Conservation (phyloP, 2,888 invertebrate genomes). For the Heliconius ethilla region DNA sequence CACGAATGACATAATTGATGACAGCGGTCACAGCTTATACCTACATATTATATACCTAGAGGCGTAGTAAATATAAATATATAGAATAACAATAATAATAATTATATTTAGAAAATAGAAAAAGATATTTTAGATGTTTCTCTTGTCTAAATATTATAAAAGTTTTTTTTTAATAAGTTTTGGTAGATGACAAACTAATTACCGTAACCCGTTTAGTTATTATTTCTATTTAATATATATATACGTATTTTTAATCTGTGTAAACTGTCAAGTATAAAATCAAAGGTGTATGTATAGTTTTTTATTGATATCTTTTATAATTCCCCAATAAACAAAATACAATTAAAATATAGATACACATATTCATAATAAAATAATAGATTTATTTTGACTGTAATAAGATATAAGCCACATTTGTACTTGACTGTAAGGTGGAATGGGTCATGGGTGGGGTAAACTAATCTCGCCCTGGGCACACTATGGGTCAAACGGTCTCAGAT, state of each 20-base stretch:
- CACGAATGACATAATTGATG: constrained; percentile 38
- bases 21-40: constrained; percentile 27
- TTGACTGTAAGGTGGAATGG: constrained; percentile 44
- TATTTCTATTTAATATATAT: too few species aligned
- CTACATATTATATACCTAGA: background rate
- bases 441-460: constrained; percentile 27
- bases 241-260: background rate
- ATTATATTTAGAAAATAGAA: too few species aligned
- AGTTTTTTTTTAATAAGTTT: too few species aligned
- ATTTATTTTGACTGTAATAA: constrained; percentile 47
- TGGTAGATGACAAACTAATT: too few species aligned
- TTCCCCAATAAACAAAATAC: background rate
- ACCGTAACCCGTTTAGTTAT: too few species aligned
- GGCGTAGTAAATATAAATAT: background rate
- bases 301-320: background rate
- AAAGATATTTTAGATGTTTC: too few species aligned
- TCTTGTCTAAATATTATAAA: too few species aligned
- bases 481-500: constrained; percentile 32
- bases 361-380: background rate
- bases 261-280: background rate
- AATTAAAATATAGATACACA: background rate
- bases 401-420: constrained; percentile 49
- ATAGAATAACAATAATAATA: too few species aligned
- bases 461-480: constrained; percentile 29
- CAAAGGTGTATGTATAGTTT: background rate